Evolutionary conservation across 2,113 vertebrate species (phyloP).

Genomic region (Aptenodytes patagonicus): DNA sequence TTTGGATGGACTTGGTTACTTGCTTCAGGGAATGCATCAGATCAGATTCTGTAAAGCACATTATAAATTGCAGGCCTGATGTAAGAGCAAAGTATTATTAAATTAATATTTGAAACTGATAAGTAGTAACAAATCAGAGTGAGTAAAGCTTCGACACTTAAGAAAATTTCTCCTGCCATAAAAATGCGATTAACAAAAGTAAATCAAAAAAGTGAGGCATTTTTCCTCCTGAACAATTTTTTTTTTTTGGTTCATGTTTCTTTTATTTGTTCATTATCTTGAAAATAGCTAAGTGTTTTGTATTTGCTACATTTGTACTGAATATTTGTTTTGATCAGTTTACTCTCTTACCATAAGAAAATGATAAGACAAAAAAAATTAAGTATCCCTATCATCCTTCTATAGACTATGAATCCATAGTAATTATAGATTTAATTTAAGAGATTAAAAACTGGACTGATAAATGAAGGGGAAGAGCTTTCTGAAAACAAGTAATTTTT

Average conservation of each 20-base stretch:
- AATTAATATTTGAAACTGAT: background rate
- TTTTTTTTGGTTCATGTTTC: background rate
- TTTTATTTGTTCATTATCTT: background rate
- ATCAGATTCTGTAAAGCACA: background rate
- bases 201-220: background rate
- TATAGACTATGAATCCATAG: background rate
- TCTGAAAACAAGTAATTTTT: conserved; percentile 25
- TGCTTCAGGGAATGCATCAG: conserved; percentile 6
- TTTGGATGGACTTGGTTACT: conserved; percentile 18
- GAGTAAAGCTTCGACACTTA: background rate
- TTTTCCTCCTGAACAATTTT: background rate
- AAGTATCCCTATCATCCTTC: background rate
- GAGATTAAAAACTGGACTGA: background rate
- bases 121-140: background rate
- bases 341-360: background rate
- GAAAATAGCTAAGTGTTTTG: background rate
- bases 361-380: background rate
- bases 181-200: background rate
- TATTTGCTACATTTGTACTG: background rate
- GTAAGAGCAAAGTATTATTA: background rate
- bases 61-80: background rate
- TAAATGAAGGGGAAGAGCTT: background rate
- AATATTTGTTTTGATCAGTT: background rate
- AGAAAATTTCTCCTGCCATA: background rate
- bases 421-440: conserved; percentile 37